A percentile compares a stretch with the other conserved stretches of the same genome.
phyloP scores from a whole-genome alignment of 1,140 invertebrate genomes.

The Drosophila tropicalis region DNA sequence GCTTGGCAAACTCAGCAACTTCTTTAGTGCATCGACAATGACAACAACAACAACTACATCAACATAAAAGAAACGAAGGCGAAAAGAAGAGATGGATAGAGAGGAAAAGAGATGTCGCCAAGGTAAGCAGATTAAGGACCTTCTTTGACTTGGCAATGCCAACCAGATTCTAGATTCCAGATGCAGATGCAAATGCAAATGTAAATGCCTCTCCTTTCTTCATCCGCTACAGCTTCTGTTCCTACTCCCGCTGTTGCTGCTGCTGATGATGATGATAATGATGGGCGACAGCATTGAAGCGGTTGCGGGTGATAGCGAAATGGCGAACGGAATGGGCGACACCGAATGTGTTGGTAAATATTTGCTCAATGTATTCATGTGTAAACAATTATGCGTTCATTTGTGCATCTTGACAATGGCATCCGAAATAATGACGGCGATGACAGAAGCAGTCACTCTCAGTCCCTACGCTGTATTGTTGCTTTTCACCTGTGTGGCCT shows the following conservation, averaged over 20 bases:
- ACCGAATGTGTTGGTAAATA: conserved; percentile 65
- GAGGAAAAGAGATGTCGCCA: conserved; percentile 51
- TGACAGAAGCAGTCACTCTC: conserved; percentile 4
- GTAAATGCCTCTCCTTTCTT: conserved; percentile 37
- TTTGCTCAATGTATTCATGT: conserved; percentile 79
- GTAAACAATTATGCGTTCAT: conserved; percentile 79
- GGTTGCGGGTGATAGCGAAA: conserved; percentile 14
- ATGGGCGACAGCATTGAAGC: conserved; percentile 26
- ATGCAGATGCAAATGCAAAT: conserved; percentile 42
- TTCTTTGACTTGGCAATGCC: conserved; percentile 74
- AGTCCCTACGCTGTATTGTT: conserved; percentile 2
- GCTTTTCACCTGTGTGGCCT: neutral
- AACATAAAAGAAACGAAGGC: no score
- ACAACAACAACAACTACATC: conserved; percentile 12
- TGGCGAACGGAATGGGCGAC: conserved; percentile 17
- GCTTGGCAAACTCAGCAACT: conserved; percentile 59
- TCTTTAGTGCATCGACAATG: conserved; percentile 30
- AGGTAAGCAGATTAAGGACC: conserved; percentile 77
- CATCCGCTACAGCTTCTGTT: conserved; percentile 42
- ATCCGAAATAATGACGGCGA: conserved; percentile 12
- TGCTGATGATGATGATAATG: conserved; percentile 26
- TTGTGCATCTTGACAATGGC: conserved; percentile 64
- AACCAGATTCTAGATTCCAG: conserved; percentile 23
- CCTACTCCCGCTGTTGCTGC: conserved; percentile 45
- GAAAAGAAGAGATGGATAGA: conserved; percentile 1